Evolutionary conservation across 2,888 invertebrate species (phyloP), one percentile per base, ranked within the genome.

Genomic region (Endotricha flammealis): DNA sequence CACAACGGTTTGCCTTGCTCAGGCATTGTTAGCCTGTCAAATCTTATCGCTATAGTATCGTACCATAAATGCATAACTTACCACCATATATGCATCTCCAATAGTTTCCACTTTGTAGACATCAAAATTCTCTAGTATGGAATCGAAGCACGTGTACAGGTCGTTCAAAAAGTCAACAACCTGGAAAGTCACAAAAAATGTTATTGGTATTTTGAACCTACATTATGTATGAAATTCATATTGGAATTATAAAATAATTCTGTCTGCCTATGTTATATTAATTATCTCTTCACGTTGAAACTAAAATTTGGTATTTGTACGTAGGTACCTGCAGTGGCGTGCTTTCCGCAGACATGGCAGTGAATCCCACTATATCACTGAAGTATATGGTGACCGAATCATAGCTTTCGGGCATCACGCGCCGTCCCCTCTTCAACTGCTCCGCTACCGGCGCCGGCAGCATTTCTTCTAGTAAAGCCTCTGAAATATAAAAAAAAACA

Each of bases 61-160:
- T 23, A 1, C 7, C n/a, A 10, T 7, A 9, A 23, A 5, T 1
- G 3, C 23, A 23, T 23, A 2, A 8, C 91, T 88, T 72, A 94
- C 95, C 70, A 95, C 95, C 96, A 96, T 96, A 60, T 96, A 96
- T 1, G 96, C 96, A 65, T 96, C 96, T 2, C 96, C 96, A 37
- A 96, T 96, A 0, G 95, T 95, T 77, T 95, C 95, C 33, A 97
- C 97, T 88, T 98, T 98, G 77, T 96, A 96, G 0, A 96, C 96
- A 60, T 97, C 95, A 62, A 94, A 97, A 69, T 94, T 92, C 57
- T 95, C 96, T 57, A 98, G 93, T 46, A 96, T 97, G 0, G 96
- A 95, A 72, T 98, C 98, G 62, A 98, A 98, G 57, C 95, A 93
- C 2, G 97, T 97, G 81, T 98, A 98, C 24, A 98, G 88, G 74